Evolutionary conservation across 2,113 vertebrate genomes (phyloP), one percentile per base, ranked within the genome.

Genomic region (Lipophrys pholis): DNA sequence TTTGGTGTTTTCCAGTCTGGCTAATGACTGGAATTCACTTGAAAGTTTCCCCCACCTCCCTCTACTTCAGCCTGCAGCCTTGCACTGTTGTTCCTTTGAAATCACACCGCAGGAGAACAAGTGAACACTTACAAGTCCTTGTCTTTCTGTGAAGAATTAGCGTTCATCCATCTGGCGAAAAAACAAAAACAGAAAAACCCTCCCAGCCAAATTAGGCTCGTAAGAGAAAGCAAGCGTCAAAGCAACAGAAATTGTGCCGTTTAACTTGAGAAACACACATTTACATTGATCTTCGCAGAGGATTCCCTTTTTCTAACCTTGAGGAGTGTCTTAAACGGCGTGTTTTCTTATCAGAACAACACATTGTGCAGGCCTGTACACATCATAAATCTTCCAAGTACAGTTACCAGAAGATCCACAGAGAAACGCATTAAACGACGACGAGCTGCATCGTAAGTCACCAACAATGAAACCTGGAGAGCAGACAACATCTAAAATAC

Each of bases 1-100:
- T 75, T 65, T 66, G 21, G 52, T 36, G 45, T 41, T 51, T 38
- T 35, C 14, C 35, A 54, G 41, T 64, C 73, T 60, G 45, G 41
- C 40, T 17, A 30, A 12, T n/a, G 57, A 46, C 11, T 60, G 69
- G 59, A 53, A 73, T 39, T n/a, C 17, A 51, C 39, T 11, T 8
- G 3, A 51, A 70, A 71, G 73, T 61, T 80, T 6, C 6, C 16
- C 46, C 9, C 15, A 30, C 21, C 21, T 30, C 21, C 21, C 21
- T 30, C 21, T 30, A 30, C 21, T 30, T 30, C 21, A 30, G 21
- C 21, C 21, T 30, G 21, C 11, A 30, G 21, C 11, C 40, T 41
- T 35, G 11, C 17, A 3, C 8, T 48, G 7, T 12, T 63, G 41
- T 69, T 64, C 66, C 48, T 53, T 15, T 56, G 11, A 30, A 41